Percentiles rank a stretch among this genome's conserved stretches.
Conservation (phyloP, 2,888 invertebrate genomes). For the Polyommatus icarus region DNA sequence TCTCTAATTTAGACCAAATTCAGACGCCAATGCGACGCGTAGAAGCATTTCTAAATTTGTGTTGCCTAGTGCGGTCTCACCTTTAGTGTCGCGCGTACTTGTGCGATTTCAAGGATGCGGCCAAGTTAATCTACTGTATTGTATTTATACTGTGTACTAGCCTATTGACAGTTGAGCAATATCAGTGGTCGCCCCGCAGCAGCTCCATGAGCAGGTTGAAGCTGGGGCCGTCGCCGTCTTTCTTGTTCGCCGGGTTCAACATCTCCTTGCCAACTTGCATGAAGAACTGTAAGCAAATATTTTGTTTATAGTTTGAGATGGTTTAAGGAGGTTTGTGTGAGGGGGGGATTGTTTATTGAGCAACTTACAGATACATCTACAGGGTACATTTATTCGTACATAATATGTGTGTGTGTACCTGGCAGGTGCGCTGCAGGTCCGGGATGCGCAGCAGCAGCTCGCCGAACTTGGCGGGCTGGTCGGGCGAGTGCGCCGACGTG, state of each 20-base stretch:
- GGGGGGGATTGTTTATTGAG: background rate
- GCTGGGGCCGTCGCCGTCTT: conserved; percentile 93
- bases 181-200: conserved; percentile 93
- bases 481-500: conserved; percentile 94
- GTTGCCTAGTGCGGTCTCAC: too few relatives aligned
- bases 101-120: background rate
- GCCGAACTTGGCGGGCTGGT: conserved; percentile 96
- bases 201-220: conserved; percentile 98
- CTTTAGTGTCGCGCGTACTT: too few relatives aligned
- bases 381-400: too few relatives aligned
- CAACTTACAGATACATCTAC: too few relatives aligned
- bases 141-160: background rate
- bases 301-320: background rate
- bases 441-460: conserved; percentile 95
- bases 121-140: background rate
- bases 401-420: conserved; percentile 82
- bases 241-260: conserved; percentile 88
- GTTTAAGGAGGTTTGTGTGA: background rate
- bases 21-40: too few relatives aligned
- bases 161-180: conserved; percentile 54
- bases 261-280: conserved; percentile 95
- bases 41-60: too few relatives aligned
- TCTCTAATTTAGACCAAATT: too few relatives aligned
- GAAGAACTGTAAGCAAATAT: conserved; percentile 59
- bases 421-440: conserved; percentile 96